Evolutionary conservation across 2,113 vertebrate species (phyloP).

Genomic region (Microtus richardsoni): DNA sequence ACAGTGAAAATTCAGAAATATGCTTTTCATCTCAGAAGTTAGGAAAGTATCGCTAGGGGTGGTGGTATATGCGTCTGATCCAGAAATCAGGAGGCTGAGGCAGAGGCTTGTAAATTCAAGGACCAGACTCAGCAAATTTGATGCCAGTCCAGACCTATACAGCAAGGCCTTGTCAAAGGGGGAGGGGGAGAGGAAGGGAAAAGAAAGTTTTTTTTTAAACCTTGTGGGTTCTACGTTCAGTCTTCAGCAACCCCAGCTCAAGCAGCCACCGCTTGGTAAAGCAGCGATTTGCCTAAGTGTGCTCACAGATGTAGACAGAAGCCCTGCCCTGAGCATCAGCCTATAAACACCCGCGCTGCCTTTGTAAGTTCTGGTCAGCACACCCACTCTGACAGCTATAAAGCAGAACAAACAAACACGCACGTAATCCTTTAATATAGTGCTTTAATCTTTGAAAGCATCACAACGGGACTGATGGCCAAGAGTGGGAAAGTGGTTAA

Average conservation of each 20-base stretch:
- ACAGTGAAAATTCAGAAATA: slow-evolving; percentile 35
- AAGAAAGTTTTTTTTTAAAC: too few species aligned
- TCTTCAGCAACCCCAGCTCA: background rate
- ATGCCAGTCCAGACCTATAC: background rate
- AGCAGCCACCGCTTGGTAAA: background rate
- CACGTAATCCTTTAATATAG: slow-evolving; percentile 51
- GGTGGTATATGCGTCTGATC: background rate
- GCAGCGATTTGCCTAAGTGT: background rate
- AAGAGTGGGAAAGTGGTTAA: background rate
- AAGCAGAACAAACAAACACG: slow-evolving; percentile 36
- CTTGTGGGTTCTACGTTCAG: background rate
- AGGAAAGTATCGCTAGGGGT: background rate
- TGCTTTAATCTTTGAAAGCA: background rate
- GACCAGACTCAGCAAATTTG: background rate
- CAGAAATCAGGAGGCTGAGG: background rate
- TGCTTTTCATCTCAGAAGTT: slow-evolving; percentile 7
- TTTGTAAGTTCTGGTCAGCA: background rate
- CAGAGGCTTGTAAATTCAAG: background rate
- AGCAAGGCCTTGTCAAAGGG: background rate
- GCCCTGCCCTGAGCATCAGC: background rate
- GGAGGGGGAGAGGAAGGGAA: too few species aligned
- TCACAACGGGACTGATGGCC: slow-evolving; percentile 21
- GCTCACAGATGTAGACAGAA: background rate
- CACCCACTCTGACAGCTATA: background rate
- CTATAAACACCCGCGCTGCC: background rate